Percentiles rank a stretch among this genome's conserved stretches.
These are phyloP conservation scores for Zonitis immaculata DNA, from an alignment of 2,888 invertebrate genomes.

Conservation along the genomic window DNA sequence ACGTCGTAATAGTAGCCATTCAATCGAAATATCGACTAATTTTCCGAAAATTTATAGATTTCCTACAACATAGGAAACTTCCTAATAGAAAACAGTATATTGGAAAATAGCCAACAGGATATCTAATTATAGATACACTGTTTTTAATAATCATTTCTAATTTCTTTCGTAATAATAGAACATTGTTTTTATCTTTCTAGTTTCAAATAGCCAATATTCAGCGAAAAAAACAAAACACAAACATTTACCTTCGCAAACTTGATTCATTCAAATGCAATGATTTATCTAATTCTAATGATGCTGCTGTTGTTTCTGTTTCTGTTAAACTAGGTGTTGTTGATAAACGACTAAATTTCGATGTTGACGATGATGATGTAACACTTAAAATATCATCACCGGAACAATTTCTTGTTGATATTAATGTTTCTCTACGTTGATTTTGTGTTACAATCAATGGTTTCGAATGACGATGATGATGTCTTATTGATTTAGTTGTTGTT, in stretches of 20 bases:
- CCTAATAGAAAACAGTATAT: constrained; percentile 40
- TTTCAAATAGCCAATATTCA: no score
- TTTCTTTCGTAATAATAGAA: constrained; percentile 36
- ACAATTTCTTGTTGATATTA: constrained; percentile 33
- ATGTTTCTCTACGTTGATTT: constrained; percentile 44
- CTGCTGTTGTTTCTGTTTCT: no score
- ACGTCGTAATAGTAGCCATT: constrained; percentile 14
- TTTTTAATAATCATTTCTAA: constrained; percentile 43
- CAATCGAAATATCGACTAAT: constrained; percentile 41
- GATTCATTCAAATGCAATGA: background rate
- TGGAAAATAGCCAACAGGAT: constrained; percentile 46
- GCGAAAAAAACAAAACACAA: no score
- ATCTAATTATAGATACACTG: constrained; percentile 47
- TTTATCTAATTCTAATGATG: background rate
- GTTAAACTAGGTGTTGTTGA: constrained; percentile 15
- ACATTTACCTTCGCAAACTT: background rate
- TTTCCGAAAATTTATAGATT: constrained; percentile 34
- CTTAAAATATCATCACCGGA: constrained; percentile 39
- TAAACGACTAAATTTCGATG: constrained; percentile 26
- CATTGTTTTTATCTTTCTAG: background rate
- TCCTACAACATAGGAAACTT: constrained; percentile 43
- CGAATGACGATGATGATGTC: constrained; percentile 43
- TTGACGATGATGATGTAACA: constrained; percentile 36
- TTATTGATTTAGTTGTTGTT: no score
- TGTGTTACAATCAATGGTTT: constrained; percentile 54